Evolutionary conservation across 1,140 invertebrate genomes (phyloP), one percentile per base, ranked within the genome.

Genomic region (Caerostris darwini): DNA sequence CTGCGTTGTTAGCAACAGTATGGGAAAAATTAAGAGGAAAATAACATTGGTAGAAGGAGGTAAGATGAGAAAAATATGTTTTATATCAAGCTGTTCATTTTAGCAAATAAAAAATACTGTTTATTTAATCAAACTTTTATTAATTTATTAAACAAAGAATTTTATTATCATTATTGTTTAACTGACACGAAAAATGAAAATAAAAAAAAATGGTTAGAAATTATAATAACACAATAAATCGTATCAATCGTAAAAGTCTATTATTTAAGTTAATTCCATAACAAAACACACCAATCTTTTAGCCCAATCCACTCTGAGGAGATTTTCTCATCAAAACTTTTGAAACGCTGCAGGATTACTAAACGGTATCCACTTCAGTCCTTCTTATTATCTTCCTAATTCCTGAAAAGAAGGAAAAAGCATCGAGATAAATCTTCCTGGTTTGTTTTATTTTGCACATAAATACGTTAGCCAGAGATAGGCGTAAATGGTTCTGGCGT

Each of bases 1-100:
- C 56, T 97, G 97, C 95, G 95, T 96, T 17, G 97, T 96, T 0
- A 95, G 95, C 61, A 97, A 97, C 95, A 95, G 95, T 59, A 95
- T 96, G 94, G 97, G 97, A 14, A 96, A 95, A 90, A 95, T 97
- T 64, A 96, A 97, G 91, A 95, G 96, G 8, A 95, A 95, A 12
- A 96, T 96, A 54, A 95, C 95, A 5, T 95, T 97, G 59, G 95
- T 96, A 59, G 95, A 96, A 94, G 97, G 97, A 59, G 95, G 96
- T 7, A 96, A 97, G 95, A 59, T 34, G 7, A n/a, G 7, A 7
- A 67, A 67, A 67, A 67, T 67, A 5, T 10, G 3, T 14, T 67
- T 67, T 34, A 34, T 34, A 34, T 34, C 34, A 34, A 34, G 2
- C 34, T 2, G 34, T 34, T 34, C 0, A 34, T 34, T 34, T 34